Conservation (phyloP, 2,797 vertebrate genomes). For the Geotrypetes seraphini region DNA sequence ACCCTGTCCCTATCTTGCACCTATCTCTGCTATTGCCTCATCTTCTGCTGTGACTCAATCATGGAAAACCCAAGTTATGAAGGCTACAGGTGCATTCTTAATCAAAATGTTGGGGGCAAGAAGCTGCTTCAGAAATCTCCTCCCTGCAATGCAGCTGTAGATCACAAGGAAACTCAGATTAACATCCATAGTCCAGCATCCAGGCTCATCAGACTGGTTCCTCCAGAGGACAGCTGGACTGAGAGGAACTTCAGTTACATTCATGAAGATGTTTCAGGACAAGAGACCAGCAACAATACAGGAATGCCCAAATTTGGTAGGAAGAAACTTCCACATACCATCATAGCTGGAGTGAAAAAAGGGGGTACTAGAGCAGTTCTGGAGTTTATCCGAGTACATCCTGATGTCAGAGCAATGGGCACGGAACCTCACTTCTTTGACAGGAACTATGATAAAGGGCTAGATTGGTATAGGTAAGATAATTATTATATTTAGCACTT, state of each 20-base stretch:
- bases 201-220: conserved; percentile 6
- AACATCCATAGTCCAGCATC: conserved; percentile 17
- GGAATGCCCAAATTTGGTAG: conserved; percentile 59
- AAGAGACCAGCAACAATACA: conserved; percentile 40
- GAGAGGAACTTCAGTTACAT: background rate
- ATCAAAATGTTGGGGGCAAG: conserved; percentile 54
- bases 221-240: conserved; percentile 23
- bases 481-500: too few relatives aligned
- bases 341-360: conserved; percentile 91
- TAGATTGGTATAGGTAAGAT: conserved; percentile 94
- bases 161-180: conserved; percentile 13
- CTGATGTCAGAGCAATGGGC: conserved; percentile 85
- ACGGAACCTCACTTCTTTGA: conserved; percentile 95
- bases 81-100: conserved; percentile 54
- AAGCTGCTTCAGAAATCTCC: conserved; percentile 75
- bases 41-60: conserved; percentile 66
- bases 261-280: conserved; percentile 22
- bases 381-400: conserved; percentile 91
- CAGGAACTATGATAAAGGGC: conserved; percentile 81
- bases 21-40: conserved; percentile 76
- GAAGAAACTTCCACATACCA: conserved; percentile 78
- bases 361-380: conserved; percentile 88
- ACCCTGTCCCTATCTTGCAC: conserved; percentile 84
- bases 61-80: conserved; percentile 58
- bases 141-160: conserved; percentile 42